Conservation (phyloP, 2,888 invertebrate species). For the Marasmarcha lunaedactyla region DNA sequence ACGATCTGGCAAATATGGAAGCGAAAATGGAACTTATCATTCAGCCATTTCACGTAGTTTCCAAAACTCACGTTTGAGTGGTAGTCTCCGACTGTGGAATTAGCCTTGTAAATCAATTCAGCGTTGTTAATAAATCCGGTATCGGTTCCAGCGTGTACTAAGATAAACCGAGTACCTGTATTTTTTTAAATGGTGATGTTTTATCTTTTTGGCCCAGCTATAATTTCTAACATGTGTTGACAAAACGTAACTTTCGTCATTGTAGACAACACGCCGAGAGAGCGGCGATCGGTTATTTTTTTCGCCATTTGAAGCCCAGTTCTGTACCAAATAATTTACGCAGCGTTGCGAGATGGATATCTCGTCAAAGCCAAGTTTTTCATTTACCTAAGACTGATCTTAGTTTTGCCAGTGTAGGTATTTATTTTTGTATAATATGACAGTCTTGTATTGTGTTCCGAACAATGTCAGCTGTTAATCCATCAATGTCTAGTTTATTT, state of each 20-base stretch:
- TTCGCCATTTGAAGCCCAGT: slow-evolving; percentile 16
- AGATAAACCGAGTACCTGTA: slow-evolving; percentile 15
- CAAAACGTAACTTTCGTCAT: slow-evolving; percentile 16
- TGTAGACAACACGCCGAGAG: slow-evolving; percentile 16
- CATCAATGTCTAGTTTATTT: no score
- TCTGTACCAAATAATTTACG: slow-evolving; percentile 6
- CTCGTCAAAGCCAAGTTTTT: no score
- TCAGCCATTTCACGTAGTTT: slow-evolving; percentile 20
- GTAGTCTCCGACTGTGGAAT: slow-evolving; percentile 16
- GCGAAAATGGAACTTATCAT: slow-evolving; percentile 12
- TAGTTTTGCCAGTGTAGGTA: no score
- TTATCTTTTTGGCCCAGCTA: slow-evolving; percentile 11
- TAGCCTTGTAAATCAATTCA: slow-evolving; percentile 16
- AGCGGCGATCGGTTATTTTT: slow-evolving; percentile 12
- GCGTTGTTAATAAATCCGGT: slow-evolving; percentile 19
- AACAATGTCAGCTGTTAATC: no score
- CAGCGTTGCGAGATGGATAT: no score
- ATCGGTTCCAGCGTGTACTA: slow-evolving; percentile 18
- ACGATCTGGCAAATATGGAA: slow-evolving; percentile 16
- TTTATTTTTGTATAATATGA: no score
- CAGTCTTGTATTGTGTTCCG: no score
- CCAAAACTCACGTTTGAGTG: slow-evolving; percentile 18
- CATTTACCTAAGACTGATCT: no score
- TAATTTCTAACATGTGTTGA: slow-evolving; percentile 14
- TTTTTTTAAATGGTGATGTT: slow-evolving; percentile 12